phyloP scores from a whole-genome alignment of 1,140 invertebrate species.

The Heliconius himera region DNA sequence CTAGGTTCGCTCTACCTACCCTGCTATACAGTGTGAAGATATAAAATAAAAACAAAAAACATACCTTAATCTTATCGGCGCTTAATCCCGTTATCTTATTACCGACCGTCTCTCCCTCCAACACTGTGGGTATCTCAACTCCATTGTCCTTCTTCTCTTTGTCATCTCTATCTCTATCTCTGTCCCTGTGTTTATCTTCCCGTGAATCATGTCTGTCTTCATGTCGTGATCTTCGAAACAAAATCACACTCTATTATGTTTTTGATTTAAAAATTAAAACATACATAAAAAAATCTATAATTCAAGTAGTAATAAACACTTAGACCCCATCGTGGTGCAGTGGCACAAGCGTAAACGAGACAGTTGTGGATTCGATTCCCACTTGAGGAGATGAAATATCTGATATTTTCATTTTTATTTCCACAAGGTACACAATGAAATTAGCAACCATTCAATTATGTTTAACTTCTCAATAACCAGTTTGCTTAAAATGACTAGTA shows the following conservation, averaged over 20 bases:
- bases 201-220: conserved; percentile 50
- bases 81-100: conserved; percentile 74
- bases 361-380: no score
- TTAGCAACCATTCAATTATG: no score
- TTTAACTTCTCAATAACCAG: no score
- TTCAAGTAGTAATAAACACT: no score
- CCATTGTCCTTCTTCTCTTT: conserved; percentile 58
- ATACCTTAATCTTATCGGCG: conserved; percentile 73
- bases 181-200: conserved; percentile 50
- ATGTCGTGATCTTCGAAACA: conserved; percentile 43
- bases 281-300: no score
- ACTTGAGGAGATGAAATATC: no score
- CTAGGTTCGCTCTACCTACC: not conserved
- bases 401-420: no score
- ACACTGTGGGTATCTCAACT: conserved; percentile 45
- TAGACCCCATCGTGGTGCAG: no score
- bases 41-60: not conserved
- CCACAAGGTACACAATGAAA: no score
- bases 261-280: no score
- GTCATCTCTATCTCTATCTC: conserved; percentile 49
- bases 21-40: not conserved
- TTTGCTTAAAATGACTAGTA: no score
- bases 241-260: not conserved
- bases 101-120: conserved; percentile 63
- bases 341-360: no score